Conservation (phyloP, 2,113 vertebrate species). For the Chiloscyllium plagiosum region DNA sequence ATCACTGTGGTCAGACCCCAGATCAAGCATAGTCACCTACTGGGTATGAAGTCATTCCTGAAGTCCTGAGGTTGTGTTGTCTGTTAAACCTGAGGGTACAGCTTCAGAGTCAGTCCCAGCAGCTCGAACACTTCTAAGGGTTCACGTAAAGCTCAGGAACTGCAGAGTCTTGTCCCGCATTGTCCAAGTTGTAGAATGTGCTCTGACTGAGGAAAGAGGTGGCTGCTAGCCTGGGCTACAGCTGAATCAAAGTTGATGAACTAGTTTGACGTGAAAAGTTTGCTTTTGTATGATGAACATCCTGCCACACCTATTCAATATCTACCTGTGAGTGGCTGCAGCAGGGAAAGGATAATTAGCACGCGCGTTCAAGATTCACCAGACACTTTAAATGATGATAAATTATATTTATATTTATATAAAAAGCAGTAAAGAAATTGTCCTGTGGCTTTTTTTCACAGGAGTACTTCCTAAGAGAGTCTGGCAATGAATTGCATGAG, state of each 20-base stretch:
- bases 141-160: background rate
- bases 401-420: background rate
- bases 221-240: background rate
- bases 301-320: background rate
- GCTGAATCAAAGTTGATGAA: constrained; percentile 5
- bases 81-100: background rate
- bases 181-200: background rate
- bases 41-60: background rate
- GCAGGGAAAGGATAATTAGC: too few species aligned
- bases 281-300: background rate
- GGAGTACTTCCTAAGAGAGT: background rate
- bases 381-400: background rate
- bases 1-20: background rate
- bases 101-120: background rate
- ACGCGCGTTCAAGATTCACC: background rate
- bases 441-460: background rate
- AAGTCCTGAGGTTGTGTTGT: background rate
- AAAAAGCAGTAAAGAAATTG: background rate
- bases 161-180: background rate
- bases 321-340: background rate
- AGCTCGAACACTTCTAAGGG: background rate
- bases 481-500: background rate
- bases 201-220: background rate
- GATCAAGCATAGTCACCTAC: background rate
- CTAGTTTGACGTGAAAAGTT: background rate